phyloP scores from a whole-genome alignment of 2,113 vertebrate species.

The Phoxinus phoxinus region DNA sequence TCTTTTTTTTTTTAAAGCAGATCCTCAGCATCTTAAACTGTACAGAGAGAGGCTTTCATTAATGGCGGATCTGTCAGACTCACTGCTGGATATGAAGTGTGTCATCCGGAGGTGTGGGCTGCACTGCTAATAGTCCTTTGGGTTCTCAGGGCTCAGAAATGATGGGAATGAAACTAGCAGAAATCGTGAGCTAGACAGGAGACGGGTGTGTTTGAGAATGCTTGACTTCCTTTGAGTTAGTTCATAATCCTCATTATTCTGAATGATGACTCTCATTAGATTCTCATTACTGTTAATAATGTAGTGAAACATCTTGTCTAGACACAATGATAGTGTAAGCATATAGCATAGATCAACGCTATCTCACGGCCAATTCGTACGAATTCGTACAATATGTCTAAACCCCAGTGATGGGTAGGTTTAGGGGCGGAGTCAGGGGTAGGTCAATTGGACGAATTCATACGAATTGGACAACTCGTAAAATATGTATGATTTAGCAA shows the following conservation, averaged over 20 bases:
- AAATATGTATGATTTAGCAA: too few species aligned
- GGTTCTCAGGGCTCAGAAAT: not conserved
- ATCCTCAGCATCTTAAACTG: constrained; percentile 36
- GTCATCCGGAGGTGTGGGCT: constrained; percentile 1
- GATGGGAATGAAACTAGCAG: not conserved
- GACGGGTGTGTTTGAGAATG: not conserved
- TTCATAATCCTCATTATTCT: not conserved
- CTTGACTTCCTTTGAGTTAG: not conserved
- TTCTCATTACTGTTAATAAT: constrained; percentile 2
- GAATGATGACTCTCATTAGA: not conserved
- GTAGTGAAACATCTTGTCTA: not conserved
- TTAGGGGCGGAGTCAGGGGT: too few species aligned
- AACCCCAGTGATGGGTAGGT: too few species aligned
- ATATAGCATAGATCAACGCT: not conserved
- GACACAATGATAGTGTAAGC: not conserved
- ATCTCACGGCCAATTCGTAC: too few species aligned
- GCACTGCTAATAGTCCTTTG: constrained; percentile 16
- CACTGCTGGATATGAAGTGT: constrained; percentile 37
- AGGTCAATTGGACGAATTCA: too few species aligned
- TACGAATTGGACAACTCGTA: too few species aligned
- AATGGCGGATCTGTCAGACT: constrained; percentile 32
- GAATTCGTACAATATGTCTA: too few species aligned
- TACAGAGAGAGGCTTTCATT: constrained; percentile 30
- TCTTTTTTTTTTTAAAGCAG: constrained; percentile 19
- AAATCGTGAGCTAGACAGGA: not conserved